Conservation (phyloP, 2,797 vertebrate genomes). For the Enteromius trimaculatus region DNA sequence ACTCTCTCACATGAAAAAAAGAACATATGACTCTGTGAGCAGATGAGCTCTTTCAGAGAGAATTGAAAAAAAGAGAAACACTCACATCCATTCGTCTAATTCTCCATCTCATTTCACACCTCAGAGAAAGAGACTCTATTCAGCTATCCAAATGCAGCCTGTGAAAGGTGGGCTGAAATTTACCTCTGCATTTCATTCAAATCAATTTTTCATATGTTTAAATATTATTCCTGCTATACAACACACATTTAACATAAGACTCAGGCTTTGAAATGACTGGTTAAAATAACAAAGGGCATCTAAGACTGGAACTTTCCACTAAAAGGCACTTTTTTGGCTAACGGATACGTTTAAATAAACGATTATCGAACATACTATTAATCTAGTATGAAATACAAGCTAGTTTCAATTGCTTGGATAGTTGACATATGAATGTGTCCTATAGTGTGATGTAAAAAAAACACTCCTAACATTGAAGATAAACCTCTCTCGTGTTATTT, state of each 20-base stretch:
- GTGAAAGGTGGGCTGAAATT: constrained; percentile 18
- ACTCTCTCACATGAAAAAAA: constrained; percentile 30
- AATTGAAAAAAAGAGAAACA: constrained; percentile 4
- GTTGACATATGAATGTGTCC: too few relatives aligned
- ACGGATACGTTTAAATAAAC: background rate
- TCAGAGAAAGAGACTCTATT: constrained; percentile 39
- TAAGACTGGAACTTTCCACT: background rate
- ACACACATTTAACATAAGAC: constrained; percentile 16
- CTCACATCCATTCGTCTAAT: constrained; percentile 37
- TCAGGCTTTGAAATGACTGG: constrained; percentile 3
- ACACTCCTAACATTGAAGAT: too few relatives aligned
- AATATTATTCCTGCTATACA: constrained; percentile 8
- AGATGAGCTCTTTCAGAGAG: constrained; percentile 28
- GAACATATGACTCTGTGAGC: constrained; percentile 34
- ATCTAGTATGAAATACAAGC: too few relatives aligned
- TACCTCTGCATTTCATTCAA: constrained; percentile 30
- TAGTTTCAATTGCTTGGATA: background rate
- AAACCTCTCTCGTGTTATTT: too few relatives aligned
- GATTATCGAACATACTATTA: background rate
- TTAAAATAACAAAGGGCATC: constrained; percentile 1
- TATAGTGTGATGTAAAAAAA: too few relatives aligned
- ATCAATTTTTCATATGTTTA: constrained; percentile 16
- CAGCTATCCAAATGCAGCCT: constrained; percentile 26
- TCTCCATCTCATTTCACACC: constrained; percentile 56
- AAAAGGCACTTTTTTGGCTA: background rate